Percentiles rank a stretch among this genome's conserved stretches.
phyloP scores from a whole-genome alignment of 2,888 invertebrate genomes.

The Cheilosia variabilis region DNA sequence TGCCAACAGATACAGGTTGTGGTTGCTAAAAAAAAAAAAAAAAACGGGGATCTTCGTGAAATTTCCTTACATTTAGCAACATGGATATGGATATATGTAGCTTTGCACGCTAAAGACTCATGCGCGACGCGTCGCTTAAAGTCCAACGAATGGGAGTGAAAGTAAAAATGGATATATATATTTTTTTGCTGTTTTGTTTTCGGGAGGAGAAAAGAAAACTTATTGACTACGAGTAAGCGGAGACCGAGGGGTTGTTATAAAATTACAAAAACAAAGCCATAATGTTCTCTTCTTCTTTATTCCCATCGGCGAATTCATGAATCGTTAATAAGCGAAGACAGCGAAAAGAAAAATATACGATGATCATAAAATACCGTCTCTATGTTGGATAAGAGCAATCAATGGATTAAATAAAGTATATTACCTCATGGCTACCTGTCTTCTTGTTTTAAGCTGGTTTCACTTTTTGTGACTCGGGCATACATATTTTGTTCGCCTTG shows the following conservation, averaged over 20 bases:
- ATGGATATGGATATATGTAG: slow-evolving; percentile 15
- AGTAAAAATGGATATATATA: slow-evolving; percentile 38
- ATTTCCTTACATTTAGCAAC: slow-evolving; percentile 45
- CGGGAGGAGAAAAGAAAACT: slow-evolving; percentile 18
- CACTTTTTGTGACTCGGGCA: slow-evolving; percentile 31
- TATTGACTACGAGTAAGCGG: slow-evolving; percentile 17
- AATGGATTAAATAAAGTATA: slow-evolving; percentile 31
- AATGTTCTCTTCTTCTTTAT: background rate
- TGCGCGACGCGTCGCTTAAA: background rate
- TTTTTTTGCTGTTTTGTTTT: background rate
- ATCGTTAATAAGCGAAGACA: slow-evolving; percentile 17
- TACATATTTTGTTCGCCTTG: background rate
- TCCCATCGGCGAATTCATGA: slow-evolving; percentile 1
- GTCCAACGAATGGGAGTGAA: slow-evolving; percentile 29
- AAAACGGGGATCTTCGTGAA: slow-evolving; percentile 35
- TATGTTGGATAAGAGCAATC: slow-evolving; percentile 44
- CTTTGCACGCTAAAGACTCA: background rate
- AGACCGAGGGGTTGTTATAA: slow-evolving; percentile 11
- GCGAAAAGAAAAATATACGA: slow-evolving; percentile 18
- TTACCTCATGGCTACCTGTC: slow-evolving; percentile 45
- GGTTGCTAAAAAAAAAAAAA: background rate
- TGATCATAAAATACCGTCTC: slow-evolving; percentile 26
- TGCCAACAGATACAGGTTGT: slow-evolving; percentile 23
- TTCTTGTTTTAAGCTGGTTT: slow-evolving; percentile 27
- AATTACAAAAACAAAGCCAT: background rate